Percentiles rank a stretch among this genome's conserved stretches.
These are phyloP conservation scores for Meleagris gallopavo DNA, from an alignment of 2,113 vertebrate species.

Conservation along the genomic window DNA sequence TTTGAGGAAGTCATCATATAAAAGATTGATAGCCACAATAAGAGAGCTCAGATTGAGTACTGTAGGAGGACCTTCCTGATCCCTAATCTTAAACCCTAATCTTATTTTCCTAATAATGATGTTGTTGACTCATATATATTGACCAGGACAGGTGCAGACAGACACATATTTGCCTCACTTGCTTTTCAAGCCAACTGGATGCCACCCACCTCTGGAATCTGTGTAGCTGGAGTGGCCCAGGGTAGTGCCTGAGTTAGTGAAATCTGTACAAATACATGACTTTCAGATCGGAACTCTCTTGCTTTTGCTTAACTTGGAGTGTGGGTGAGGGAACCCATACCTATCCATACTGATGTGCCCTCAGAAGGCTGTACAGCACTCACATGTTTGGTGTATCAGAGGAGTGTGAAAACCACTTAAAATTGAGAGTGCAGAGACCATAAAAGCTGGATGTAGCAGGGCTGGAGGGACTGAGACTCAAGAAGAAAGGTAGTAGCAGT, in stretches of 20 bases:
- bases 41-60: slow-evolving; percentile 8
- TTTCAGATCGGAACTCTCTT: slow-evolving; percentile 47
- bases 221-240: slow-evolving; percentile 13
- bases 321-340: slow-evolving; percentile 36
- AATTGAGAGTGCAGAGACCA: not conserved
- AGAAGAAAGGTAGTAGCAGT: not conserved
- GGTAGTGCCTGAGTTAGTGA: slow-evolving; percentile 3
- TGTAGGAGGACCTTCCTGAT: slow-evolving; percentile 42
- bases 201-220: slow-evolving; percentile 60
- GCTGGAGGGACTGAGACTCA: not conserved
- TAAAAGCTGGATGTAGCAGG: not conserved
- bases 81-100: not conserved
- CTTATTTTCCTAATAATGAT: slow-evolving; percentile 35
- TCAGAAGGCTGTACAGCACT: not conserved
- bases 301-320: slow-evolving; percentile 17
- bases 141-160: slow-evolving; percentile 65
- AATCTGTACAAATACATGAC: slow-evolving; percentile 45
- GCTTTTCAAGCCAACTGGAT: slow-evolving; percentile 38
- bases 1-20: not conserved
- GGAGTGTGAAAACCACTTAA: not conserved
- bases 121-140: slow-evolving; percentile 51
- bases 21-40: not conserved
- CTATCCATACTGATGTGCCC: not conserved
- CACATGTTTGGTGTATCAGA: not conserved
- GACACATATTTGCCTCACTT: slow-evolving; percentile 47